Evolutionary conservation across 2,888 invertebrate genomes (phyloP).

Genomic region (Metalampra italica): DNA sequence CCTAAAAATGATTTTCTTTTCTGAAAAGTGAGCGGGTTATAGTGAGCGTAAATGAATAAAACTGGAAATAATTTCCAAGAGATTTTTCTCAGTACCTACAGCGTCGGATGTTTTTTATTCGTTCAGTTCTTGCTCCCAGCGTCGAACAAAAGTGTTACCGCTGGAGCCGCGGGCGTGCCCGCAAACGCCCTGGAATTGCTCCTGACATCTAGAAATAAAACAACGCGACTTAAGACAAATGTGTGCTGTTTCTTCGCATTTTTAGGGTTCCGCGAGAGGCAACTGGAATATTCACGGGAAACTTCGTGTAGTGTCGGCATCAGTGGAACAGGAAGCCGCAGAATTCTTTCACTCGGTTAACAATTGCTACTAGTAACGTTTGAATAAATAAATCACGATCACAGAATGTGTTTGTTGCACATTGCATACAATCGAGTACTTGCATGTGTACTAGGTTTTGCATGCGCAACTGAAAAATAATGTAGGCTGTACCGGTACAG

Average conservation of each 20-base stretch:
- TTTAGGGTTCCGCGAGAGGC: slow-evolving; percentile 4
- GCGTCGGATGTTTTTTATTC: slow-evolving; percentile 15
- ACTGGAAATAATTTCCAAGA: background rate
- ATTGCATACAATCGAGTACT: too few relatives aligned
- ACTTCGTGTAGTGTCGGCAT: background rate
- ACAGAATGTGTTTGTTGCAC: too few relatives aligned
- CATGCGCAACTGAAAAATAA: too few relatives aligned
- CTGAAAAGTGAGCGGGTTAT: too few relatives aligned
- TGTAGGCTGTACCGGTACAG: too few relatives aligned
- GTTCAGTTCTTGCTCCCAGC: background rate
- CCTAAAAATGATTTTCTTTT: too few relatives aligned
- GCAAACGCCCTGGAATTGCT: slow-evolving; percentile 15
- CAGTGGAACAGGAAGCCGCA: slow-evolving; percentile 4
- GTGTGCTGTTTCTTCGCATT: slow-evolving; percentile 10
- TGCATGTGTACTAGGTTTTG: too few relatives aligned
- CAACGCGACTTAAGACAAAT: slow-evolving; percentile 12
- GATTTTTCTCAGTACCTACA: slow-evolving; percentile 15
- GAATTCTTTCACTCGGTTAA: background rate
- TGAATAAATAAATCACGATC: too few relatives aligned
- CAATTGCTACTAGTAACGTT: background rate
- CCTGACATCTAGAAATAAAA: slow-evolving; percentile 18
- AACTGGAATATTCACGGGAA: slow-evolving; percentile 6
- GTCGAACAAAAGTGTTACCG: slow-evolving; percentile 23
- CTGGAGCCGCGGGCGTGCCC: slow-evolving; percentile 12
- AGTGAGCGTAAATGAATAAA: too few relatives aligned